Percentiles rank a stretch among this genome's conserved stretches.
phyloP scores from a whole-genome alignment of 2,113 vertebrate species.

The Odocoileus hemionus region DNA sequence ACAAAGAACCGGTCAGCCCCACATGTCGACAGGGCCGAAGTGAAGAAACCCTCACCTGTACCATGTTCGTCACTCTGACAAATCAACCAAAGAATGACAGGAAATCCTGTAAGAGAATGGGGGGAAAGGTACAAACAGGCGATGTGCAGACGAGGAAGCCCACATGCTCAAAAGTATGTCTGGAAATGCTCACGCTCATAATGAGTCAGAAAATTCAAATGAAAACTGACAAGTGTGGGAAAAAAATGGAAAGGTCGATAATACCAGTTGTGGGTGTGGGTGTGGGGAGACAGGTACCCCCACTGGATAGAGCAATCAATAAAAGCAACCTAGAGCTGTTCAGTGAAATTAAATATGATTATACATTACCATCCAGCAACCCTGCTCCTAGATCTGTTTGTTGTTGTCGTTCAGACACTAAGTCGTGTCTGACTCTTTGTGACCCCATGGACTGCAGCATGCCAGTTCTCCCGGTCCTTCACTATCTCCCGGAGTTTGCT shows the following conservation, averaged over 20 bases:
- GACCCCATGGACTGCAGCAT: not conserved
- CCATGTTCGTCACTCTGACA: not conserved
- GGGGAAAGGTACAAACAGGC: not conserved
- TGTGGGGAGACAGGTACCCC: not conserved
- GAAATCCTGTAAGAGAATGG: not conserved
- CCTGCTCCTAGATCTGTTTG: not conserved
- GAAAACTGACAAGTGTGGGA: not conserved
- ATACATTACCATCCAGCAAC: no score
- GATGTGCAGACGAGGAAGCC: not conserved
- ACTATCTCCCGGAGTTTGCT: not conserved
- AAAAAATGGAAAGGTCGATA: not conserved
- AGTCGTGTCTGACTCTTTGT: not conserved
- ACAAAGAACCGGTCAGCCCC: not conserved
- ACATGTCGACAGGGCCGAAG: fast-evolving
- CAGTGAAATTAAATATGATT: not conserved
- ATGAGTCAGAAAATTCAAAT: not conserved
- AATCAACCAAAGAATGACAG: not conserved
- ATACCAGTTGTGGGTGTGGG: not conserved
- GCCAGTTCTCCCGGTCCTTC: not conserved
- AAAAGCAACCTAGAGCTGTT: not conserved
- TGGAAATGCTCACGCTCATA: not conserved
- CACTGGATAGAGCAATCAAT: not conserved
- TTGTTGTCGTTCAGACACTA: not conserved
- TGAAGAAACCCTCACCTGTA: not conserved
- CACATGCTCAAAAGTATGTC: not conserved